Percentiles rank a stretch among this genome's conserved stretches.
phyloP scores from a whole-genome alignment of 2,113 vertebrate species.

The Marcusenius ussheri region DNA sequence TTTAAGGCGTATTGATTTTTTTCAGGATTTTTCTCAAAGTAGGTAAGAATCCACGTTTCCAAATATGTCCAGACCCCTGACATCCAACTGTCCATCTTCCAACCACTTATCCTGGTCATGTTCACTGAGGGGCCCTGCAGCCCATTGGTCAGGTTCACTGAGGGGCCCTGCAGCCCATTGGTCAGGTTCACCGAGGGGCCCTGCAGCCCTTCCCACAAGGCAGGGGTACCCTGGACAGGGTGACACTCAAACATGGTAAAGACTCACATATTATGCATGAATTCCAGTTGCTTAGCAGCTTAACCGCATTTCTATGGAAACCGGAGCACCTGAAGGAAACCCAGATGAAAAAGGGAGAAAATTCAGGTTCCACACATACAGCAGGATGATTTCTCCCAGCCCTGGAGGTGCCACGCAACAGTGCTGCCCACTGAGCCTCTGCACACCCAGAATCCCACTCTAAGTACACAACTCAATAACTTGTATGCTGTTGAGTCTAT shows the following conservation, averaged over 20 bases:
- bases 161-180: neutral
- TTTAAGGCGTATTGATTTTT: neutral
- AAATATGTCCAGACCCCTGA: neutral
- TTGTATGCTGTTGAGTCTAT: neutral
- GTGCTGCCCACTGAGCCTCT: neutral
- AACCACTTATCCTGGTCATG: neutral
- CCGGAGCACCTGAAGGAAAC: neutral
- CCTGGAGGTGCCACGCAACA: neutral
- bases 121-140: neutral
- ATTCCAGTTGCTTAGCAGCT: neutral
- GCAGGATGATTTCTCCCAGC: neutral
- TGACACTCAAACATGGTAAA: neutral
- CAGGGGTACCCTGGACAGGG: neutral
- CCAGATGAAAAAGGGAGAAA: neutral
- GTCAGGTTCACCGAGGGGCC: no score
- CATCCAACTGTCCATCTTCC: neutral
- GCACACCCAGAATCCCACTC: neutral
- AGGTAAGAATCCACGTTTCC: neutral
- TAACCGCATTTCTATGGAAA: neutral
- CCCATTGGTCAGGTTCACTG: neutral
- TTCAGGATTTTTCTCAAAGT: neutral
- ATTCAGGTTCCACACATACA: neutral
- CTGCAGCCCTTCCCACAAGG: neutral
- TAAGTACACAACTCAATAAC: neutral
- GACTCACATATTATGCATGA: neutral